Percentiles rank a stretch among this genome's conserved stretches.
phyloP scores from a whole-genome alignment of 2,888 invertebrate species.

The Philhelius pedissequus region DNA sequence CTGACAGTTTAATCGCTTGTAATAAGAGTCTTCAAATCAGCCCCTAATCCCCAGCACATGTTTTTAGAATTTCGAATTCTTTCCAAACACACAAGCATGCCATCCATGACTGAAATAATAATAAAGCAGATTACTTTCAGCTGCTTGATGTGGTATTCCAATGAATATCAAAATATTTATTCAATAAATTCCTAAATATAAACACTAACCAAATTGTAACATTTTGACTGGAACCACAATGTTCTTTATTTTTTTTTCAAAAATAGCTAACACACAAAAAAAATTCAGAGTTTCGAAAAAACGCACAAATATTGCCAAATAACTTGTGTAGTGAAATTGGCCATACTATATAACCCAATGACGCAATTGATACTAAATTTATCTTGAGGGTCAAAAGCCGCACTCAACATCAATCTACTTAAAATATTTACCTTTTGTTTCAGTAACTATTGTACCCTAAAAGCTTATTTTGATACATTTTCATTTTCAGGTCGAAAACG shows the following conservation, averaged over 20 bases:
- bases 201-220: constrained; percentile 11
- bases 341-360: not conserved
- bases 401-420: not conserved
- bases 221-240: constrained; percentile 16
- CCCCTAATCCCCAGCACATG: constrained; percentile 25
- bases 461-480: not conserved
- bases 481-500: not conserved
- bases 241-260: constrained; percentile 21
- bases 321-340: not conserved
- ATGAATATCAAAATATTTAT: constrained; percentile 44
- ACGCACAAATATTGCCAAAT: constrained; percentile 18
- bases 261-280: constrained; percentile 4
- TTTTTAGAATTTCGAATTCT: constrained; percentile 10
- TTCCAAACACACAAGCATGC: not conserved
- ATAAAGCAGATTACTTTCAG: not conserved
- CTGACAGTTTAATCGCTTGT: constrained; percentile 44
- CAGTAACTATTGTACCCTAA: not conserved
- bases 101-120: constrained; percentile 17
- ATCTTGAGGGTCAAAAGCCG: not conserved
- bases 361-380: not conserved
- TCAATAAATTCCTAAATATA: constrained; percentile 54
- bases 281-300: constrained; percentile 1
- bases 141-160: not conserved
- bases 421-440: not conserved
- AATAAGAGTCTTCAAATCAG: constrained; percentile 30